These are phyloP conservation scores for Epinephelus coioides DNA, from an alignment of 2,797 vertebrate genomes.

Conservation along the genomic window DNA sequence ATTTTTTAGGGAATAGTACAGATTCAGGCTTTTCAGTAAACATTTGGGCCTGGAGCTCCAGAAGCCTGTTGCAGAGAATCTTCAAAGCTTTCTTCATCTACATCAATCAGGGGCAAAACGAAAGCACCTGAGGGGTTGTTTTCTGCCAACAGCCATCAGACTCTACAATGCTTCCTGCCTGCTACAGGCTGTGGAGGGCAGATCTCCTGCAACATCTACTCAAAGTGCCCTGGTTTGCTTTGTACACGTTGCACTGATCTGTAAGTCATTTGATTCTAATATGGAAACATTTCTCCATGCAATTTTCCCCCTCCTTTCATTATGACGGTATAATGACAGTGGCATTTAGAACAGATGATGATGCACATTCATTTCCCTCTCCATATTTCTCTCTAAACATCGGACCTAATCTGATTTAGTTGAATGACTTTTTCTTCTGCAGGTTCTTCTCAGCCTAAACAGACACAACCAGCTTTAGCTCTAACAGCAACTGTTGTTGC, in stretches of 20 bases:
- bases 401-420: not conserved
- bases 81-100: not conserved
- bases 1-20: no score
- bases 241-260: not conserved
- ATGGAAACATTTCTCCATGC: conserved; percentile 7
- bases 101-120: not conserved
- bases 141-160: conserved; percentile 5
- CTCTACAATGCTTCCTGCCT: conserved; percentile 4
- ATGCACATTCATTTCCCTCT: not conserved
- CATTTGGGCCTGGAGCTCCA: no score
- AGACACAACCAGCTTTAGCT: not conserved
- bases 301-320: conserved; percentile 5
- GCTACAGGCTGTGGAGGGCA: not conserved
- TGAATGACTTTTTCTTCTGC: not conserved
- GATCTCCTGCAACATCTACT: not conserved
- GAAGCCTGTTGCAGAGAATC: not conserved
- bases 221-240: not conserved
- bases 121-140: conserved; percentile 6
- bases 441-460: not conserved
- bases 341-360: conserved; percentile 8
- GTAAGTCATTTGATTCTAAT: conserved; percentile 16
- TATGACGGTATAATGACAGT: not conserved
- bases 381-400: not conserved
- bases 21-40: no score
- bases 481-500: not conserved